phyloP scores from a whole-genome alignment of 2,113 vertebrate species.

The Psephotus haematonotus region DNA sequence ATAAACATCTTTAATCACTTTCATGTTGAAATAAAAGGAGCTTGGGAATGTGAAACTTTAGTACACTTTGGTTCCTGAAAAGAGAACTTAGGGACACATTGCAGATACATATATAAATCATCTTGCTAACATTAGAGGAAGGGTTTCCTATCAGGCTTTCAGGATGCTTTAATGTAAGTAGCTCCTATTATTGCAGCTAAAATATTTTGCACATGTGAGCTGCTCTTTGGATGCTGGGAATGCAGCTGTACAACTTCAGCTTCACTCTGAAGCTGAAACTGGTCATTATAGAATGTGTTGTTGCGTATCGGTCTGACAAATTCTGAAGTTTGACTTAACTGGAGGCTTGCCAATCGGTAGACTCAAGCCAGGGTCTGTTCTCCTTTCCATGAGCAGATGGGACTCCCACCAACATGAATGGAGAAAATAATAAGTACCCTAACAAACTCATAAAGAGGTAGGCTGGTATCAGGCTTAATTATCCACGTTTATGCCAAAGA shows the following conservation, averaged over 20 bases:
- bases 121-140: slow-evolving; percentile 59
- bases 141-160: slow-evolving; percentile 46
- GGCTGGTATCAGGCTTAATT: slow-evolving; percentile 35
- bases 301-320: neutral
- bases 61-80: slow-evolving; percentile 70
- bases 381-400: neutral
- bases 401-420: neutral
- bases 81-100: slow-evolving; percentile 61
- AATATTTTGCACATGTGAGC: slow-evolving; percentile 26
- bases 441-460: neutral
- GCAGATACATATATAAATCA: slow-evolving; percentile 62
- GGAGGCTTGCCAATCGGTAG: neutral
- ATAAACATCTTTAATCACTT: slow-evolving; percentile 79
- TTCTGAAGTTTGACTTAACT: slow-evolving; percentile 14
- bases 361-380: neutral
- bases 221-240: slow-evolving; percentile 1
- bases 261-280: slow-evolving; percentile 33
- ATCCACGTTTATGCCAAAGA: neutral
- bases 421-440: slow-evolving; percentile 4
- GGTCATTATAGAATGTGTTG: neutral
- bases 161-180: slow-evolving; percentile 56
- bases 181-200: slow-evolving; percentile 28
- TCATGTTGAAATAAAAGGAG: slow-evolving; percentile 76
- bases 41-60: slow-evolving; percentile 69
- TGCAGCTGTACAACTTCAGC: slow-evolving; percentile 48